Evolutionary conservation across 2,888 invertebrate genomes (phyloP), one percentile per base, ranked within the genome.

Genomic region (Sarcophaga carnaria): DNA sequence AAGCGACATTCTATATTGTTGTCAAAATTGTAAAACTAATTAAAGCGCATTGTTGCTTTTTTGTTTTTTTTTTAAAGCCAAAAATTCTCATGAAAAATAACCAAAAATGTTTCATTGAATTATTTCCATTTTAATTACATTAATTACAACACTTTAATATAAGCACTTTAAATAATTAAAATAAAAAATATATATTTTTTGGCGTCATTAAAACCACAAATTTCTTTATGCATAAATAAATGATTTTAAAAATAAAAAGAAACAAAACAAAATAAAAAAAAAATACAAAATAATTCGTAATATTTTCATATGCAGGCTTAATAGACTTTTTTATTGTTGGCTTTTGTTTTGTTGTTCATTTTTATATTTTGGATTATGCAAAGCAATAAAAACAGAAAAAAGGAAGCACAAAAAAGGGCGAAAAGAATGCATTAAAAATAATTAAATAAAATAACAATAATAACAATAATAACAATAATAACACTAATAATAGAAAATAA

Each of bases 151-250:
- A 37, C 37, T 37, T 37, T 37, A 10, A 37, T 37, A 2, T 37
- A 37, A 37, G 54, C 54, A 54, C 54, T 12, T 54, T 54, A 4
- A 37, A 37, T 37, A 37, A 37, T 12, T 17, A 12, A 4, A 4
- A 14, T 17, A 11, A 49, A 4, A 49, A 14, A 14, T 0, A n/a
- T 14, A 10, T 11, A 22, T 54, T 71, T 81, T 81, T 81, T 54
- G 49, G 76, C 63, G 54, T 17, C 49, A 70, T 14, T 14, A 25
- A 70, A 76, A 76, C 75, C 81, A 17, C 80, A 81, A 45, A 25
- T 75, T 49, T 20, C 62, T 67, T 75, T 69, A 20, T 76, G 54
- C 20, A 37, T 27, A 71, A 72, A 64, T 37, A 72, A 72, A 72
- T 66, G n/a, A 66, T 76, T 77, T 76, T 37, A 69, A 63, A 20